Conservation (phyloP, 2,888 invertebrate species). For the Eumerus sabulonum region DNA sequence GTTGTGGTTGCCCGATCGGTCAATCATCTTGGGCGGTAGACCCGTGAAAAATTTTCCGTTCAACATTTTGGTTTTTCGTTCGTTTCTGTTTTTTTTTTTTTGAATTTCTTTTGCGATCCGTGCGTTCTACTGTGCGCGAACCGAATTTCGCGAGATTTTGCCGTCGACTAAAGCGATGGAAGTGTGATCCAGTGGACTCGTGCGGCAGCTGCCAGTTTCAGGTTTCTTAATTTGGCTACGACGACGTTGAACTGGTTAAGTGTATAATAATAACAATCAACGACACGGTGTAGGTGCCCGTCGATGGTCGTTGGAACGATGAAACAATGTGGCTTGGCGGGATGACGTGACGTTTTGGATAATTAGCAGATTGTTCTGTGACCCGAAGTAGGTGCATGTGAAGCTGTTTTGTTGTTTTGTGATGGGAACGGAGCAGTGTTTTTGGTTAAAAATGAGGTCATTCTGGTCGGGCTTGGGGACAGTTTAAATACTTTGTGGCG, state of each 20-base stretch:
- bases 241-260: slow-evolving; percentile 34
- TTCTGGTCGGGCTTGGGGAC: slow-evolving; percentile 7
- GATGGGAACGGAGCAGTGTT: slow-evolving; percentile 26
- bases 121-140: slow-evolving; percentile 29
- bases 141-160: slow-evolving; percentile 57
- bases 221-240: slow-evolving; percentile 64
- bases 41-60: slow-evolving; percentile 79
- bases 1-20: slow-evolving; percentile 72
- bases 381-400: slow-evolving; percentile 31
- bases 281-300: slow-evolving; percentile 56
- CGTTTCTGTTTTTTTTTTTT: not conserved
- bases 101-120: slow-evolving; percentile 1
- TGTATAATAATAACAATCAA: slow-evolving; percentile 48
- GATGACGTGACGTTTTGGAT: slow-evolving; percentile 7
- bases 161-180: slow-evolving; percentile 59
- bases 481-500: no score
- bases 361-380: slow-evolving; percentile 12
- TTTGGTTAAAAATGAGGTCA: slow-evolving; percentile 59
- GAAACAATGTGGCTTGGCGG: slow-evolving; percentile 9
- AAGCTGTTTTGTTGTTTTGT: slow-evolving; percentile 38
- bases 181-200: slow-evolving; percentile 40
- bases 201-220: slow-evolving; percentile 16
- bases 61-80: slow-evolving; percentile 75
- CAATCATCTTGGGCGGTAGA: slow-evolving; percentile 77
- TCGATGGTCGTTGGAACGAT: slow-evolving; percentile 44